Conservation (phyloP, 2,797 vertebrate species). For the Sphaeramia orbicularis region DNA sequence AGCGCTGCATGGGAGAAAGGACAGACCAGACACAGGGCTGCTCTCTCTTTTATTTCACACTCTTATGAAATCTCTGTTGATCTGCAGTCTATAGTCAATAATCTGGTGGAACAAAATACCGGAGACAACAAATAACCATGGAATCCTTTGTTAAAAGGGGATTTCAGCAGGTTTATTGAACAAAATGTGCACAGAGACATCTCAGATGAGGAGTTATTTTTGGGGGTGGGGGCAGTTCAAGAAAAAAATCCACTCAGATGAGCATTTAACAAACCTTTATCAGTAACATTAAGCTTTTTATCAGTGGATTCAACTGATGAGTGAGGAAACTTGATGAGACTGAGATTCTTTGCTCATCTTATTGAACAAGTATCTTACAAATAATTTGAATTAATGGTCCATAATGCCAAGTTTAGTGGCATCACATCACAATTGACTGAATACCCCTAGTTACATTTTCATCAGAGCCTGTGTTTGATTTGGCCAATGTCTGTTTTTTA, state of each 20-base stretch:
- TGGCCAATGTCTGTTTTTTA: too few species aligned
- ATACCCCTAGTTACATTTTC: too few species aligned
- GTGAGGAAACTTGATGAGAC: conserved; percentile 1
- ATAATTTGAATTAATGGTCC: too few species aligned
- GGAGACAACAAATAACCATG: conserved; percentile 39
- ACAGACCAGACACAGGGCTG: conserved; percentile 33
- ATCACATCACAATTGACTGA: too few species aligned
- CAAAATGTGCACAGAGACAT: conserved; percentile 17
- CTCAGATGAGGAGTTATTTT: conserved; percentile 18
- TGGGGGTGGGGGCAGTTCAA: neutral
- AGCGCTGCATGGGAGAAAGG: conserved; percentile 41
- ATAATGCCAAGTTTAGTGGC: too few species aligned
- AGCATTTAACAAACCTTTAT: neutral
- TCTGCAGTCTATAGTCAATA: conserved; percentile 62
- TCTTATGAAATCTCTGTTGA: conserved; percentile 63
- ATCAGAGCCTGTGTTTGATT: too few species aligned
- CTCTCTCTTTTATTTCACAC: conserved; percentile 43
- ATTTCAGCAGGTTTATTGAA: conserved; percentile 48
- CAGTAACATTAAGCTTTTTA: neutral
- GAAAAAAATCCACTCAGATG: neutral
- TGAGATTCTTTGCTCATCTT: too few species aligned
- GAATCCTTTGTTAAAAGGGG: conserved; percentile 42
- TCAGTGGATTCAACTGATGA: conserved; percentile 16
- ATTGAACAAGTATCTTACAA: too few species aligned
- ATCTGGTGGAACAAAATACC: conserved; percentile 45